Base-by-base conservation (phyloP, 2,888 invertebrate species). In the Bugula neritina region DNA sequence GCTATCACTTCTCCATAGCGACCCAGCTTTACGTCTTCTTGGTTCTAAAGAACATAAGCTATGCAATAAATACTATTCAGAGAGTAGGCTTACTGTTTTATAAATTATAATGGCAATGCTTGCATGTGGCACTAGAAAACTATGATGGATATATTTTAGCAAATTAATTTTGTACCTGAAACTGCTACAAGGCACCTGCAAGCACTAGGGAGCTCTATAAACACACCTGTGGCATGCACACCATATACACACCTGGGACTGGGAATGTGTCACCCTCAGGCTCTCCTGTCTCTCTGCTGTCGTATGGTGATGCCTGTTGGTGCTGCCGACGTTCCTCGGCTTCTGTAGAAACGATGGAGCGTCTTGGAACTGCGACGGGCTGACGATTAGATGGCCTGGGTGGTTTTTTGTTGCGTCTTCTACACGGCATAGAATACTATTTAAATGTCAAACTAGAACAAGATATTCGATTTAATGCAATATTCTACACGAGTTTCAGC, bases 321-420 rank as follows among this genome's bases (percentile, higher is more conserved):
- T 27, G 5, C 25, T 63, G 31, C 31, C 17, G 5, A 63, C 63
- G 10, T 3, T 21, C 63, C 10, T 13, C 5, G 31, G 29, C 63
- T 3, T 31, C 63, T 25, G 31, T 13, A 3, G 63, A 34, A 31
- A 21, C 3, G 5, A 27, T 21, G 63, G 63, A 63, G 31, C 17
- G 29, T 31, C 63, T 27, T n/a, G 63, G 63, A 25, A 31, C 63
- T 63, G 63, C 63, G 63, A 25, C 25, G 63, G 63, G 63, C 63
- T 63, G 63, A 27, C 27, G 27, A 63, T 31, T 3, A 63, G 63
- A 31, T 63, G 63, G 17, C 63, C 63, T 63, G 63, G 63, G n/a
- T 63, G 63, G 31, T 63, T n/a, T 63, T 63, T 63, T 63, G 34
- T 63, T 13, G 63, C 63, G 63, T 63, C 63, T 63, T 63, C 63